Base-by-base conservation (phyloP, 1,140 invertebrate genomes). In the Nomia melanderi region DNA sequence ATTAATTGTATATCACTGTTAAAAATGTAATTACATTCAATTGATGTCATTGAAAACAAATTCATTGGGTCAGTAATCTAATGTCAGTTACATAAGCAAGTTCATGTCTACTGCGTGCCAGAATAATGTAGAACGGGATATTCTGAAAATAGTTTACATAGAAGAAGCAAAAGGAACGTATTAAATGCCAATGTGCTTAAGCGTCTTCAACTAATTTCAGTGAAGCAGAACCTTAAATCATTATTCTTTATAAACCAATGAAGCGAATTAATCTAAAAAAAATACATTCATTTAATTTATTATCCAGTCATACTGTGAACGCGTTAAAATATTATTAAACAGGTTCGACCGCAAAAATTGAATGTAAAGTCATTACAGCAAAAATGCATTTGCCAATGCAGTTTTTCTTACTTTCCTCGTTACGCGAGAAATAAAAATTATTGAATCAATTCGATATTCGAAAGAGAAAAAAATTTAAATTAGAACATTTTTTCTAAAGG, bases 101-200 rank as follows among this genome's bases (percentile, higher is more conserved):
- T 85, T 85, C 69, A 83, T 86, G 79, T 81, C 79, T 71, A 73
- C 77, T 84, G 81, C 78, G 77, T 87, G 85, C 82, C 87, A 86
- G 85, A 85, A 82, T 88, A 88, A 90, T 88, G 74, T 86, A 82
- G 85, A 88, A 84, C 78, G 73, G 66, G 76, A 77, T 75, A 85
- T 87, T 91, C 88, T 90, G 86, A 89, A 90, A 91, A 91, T 90
- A 90, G 87, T 89, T 88, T 84, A 79, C 65, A 79, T 56, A 83
- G 47, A 64, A 84, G 33, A 69, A 60, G 76, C 60, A 81, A 75
- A 54, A 69, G 5, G 31, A 70, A 27, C 60, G 14, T 17, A 50
- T 62, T 62, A 36, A 53, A 50, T 47, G 41, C 39, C 25, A 66
- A 76, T 59, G 69, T 4, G 27, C 39, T 29, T 9, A 14, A 36